phyloP scores from a whole-genome alignment of 23 tunicate species.

The Trididemnum nubilum region DNA sequence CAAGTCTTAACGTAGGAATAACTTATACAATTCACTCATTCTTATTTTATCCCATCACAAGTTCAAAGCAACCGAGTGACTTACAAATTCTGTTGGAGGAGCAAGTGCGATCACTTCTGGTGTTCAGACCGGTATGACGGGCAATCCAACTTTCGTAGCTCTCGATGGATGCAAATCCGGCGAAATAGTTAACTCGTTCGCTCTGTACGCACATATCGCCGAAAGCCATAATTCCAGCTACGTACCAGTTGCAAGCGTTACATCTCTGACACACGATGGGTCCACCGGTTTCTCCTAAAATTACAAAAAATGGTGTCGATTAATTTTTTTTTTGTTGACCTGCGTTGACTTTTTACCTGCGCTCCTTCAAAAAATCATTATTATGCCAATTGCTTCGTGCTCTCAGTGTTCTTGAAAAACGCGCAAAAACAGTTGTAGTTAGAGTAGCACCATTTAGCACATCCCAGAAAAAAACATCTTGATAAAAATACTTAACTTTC shows the following conservation, averaged over 20 bases:
- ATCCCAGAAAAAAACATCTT: too few species aligned
- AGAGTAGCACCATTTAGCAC: too few species aligned
- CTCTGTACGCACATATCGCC: conserved; percentile 36
- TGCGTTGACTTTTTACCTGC: neutral
- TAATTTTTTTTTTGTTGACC: neutral
- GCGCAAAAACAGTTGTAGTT: too few species aligned
- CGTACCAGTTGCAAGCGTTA: conserved; percentile 49
- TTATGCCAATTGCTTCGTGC: too few species aligned
- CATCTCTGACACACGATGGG: conserved; percentile 63
- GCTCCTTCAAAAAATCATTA: too few species aligned
- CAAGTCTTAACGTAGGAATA: too few species aligned
- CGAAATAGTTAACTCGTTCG: conserved; percentile 6
- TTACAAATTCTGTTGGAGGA: neutral
- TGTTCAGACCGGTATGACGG: neutral
- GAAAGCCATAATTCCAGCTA: conserved; percentile 53
- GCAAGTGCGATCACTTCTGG: conserved; percentile 19
- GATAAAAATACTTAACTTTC: too few species aligned
- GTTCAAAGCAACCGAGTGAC: too few species aligned
- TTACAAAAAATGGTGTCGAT: neutral
- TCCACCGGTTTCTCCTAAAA: conserved; percentile 61
- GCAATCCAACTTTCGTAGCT: conserved; percentile 50
- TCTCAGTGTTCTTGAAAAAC: too few species aligned
- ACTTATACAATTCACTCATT: too few species aligned
- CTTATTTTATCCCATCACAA: too few species aligned
- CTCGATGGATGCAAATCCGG: conserved; percentile 39